Conservation (phyloP, 2,113 vertebrate genomes). For the Agelaius phoeniceus region DNA sequence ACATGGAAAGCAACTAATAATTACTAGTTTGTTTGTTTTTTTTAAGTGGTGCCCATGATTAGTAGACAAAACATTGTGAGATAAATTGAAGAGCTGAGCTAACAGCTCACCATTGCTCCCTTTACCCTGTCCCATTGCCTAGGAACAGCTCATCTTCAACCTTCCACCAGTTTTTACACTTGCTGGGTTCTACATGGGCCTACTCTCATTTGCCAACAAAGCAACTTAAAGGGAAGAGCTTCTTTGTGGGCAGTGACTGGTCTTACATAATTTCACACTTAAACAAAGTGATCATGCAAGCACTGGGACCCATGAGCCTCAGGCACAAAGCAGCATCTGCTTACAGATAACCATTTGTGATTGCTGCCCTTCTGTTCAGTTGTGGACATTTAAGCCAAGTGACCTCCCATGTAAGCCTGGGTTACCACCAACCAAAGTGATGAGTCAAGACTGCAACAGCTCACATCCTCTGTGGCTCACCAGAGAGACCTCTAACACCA, state of each 20-base stretch:
- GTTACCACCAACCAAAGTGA: background rate
- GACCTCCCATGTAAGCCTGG: background rate
- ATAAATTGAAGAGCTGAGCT: background rate
- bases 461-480: constrained; percentile 42
- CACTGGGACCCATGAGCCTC: background rate
- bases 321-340: background rate
- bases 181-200: background rate
- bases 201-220: background rate
- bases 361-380: background rate
- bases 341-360: background rate
- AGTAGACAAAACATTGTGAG: background rate
- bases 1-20: background rate
- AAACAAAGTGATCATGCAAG: background rate
- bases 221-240: background rate
- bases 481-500: constrained; percentile 18
- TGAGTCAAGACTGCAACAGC: constrained; percentile 19
- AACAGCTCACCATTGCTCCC: background rate
- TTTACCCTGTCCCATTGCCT: background rate
- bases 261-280: background rate
- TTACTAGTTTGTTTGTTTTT: background rate
- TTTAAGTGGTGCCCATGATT: background rate
- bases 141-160: background rate
- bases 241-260: background rate
- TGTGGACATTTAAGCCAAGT: background rate
- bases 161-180: background rate